Percentiles rank a stretch among this genome's conserved stretches.
Conservation (phyloP, 2,888 invertebrate genomes). For the Diarsia dahlii region DNA sequence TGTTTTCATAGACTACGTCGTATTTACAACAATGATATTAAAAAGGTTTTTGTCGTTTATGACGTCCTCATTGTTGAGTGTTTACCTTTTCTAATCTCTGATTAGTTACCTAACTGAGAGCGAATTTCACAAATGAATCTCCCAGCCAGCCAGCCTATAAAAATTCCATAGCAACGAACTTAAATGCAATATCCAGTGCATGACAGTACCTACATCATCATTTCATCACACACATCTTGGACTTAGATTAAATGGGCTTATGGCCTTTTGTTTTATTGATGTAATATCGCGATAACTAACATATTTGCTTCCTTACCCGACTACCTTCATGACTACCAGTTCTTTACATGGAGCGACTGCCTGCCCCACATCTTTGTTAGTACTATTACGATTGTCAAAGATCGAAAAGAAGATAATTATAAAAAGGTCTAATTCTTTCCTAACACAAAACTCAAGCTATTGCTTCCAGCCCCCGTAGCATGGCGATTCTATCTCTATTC, state of each 20-base stretch:
- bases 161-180: not conserved
- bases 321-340: no score
- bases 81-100: not conserved
- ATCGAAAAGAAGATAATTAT: no score
- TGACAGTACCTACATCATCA: not conserved
- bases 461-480: no score
- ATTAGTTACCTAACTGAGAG: not conserved
- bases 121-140: not conserved
- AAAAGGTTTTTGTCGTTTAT: slow-evolving; percentile 1
- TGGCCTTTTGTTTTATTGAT: not conserved
- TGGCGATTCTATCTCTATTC: no score
- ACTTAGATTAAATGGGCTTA: not conserved
- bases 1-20: slow-evolving; percentile 39
- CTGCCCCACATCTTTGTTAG: no score
- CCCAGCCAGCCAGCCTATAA: not conserved
- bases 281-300: not conserved
- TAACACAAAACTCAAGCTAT: no score
- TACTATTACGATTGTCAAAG: no score
- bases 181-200: not conserved
- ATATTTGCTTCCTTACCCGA: not conserved
- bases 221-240: not conserved
- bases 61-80: not conserved
- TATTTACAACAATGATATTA: slow-evolving; percentile 29
- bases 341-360: no score
- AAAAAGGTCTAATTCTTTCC: no score